Evolutionary conservation across 2,797 vertebrate species (phyloP), one percentile per base, ranked within the genome.

Genomic region (Eleutherodactylus coqui): DNA sequence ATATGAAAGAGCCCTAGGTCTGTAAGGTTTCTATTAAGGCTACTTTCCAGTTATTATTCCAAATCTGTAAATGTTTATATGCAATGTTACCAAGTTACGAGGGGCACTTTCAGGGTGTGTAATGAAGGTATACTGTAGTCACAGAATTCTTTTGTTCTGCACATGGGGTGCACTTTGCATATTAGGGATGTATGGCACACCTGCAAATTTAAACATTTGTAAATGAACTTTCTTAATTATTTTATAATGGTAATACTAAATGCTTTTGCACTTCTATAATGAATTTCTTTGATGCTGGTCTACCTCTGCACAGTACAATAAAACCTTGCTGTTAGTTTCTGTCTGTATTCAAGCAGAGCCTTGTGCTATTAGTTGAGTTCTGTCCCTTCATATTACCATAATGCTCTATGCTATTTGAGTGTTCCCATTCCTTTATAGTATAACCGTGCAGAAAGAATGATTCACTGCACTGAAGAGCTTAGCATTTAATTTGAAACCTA

Each of bases 361-460:
- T 2, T 36, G 29, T 69, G 43, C 79, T 70, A 53, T 82, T 81
- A 69, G 47, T 16, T 14, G 79, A 36, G n/a, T 51, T 82, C 43
- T 51, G 24, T 70, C 64, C 51, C 70, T 82, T 70, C 32, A n/a
- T 53, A 69, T 82, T 82, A 82, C 45, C 60, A 60, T 75, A 79
- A 78, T 83, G 70, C 38, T 60, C 38, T n/a, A 38, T 83, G 75
- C 81, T 64, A 79, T 79, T 87, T 70, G 27, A 70, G 73, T 58
- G 29, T 43, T 86, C 29, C 79, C 36, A 67, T 82, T 67, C 58
- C 62, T n/a, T n/a, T n/a, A n/a, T n/a, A n/a, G n/a, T n/a, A n/a
- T n/a, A n/a, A n/a, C n/a, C n/a, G n/a, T n/a, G n/a, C 76, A 83
- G 32, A 62, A 69, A 83, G 29, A 78, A 78, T 83, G 62, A 87